Percentiles rank a stretch among this genome's conserved stretches.
These are phyloP conservation scores for Cyclopterus lumpus DNA, from an alignment of 2,797 vertebrate species.

Conservation along the genomic window DNA sequence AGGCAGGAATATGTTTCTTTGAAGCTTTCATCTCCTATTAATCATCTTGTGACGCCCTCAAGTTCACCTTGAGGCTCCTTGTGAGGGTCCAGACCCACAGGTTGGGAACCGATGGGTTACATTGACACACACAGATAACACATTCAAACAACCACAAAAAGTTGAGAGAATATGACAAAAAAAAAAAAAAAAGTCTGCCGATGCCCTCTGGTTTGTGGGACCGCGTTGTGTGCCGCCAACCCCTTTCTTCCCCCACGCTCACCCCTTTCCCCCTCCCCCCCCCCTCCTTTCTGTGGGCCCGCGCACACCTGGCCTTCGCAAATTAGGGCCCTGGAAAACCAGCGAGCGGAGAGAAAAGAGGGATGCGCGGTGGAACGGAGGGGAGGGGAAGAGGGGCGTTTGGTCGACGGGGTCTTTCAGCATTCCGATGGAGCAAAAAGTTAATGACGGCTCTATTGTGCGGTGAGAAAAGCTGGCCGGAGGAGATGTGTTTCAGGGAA, in stretches of 20 bases:
- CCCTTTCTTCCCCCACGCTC: conserved; percentile 22
- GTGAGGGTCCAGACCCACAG: neutral
- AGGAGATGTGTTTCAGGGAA: conserved; percentile 76
- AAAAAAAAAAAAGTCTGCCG: conserved; percentile 48
- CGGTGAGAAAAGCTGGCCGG: conserved; percentile 68
- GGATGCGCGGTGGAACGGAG: conserved; percentile 55
- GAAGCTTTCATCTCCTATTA: neutral
- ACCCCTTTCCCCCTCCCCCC: conserved; percentile 43
- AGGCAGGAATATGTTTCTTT: neutral
- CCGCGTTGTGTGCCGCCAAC: conserved; percentile 66
- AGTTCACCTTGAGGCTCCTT: conserved; percentile 4
- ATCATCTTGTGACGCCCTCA: neutral
- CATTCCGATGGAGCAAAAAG: conserved; percentile 87
- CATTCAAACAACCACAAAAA: conserved; percentile 9
- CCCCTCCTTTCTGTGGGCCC: conserved; percentile 57
- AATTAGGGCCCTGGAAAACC: conserved; percentile 81
- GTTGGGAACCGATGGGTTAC: neutral
- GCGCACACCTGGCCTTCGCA: conserved; percentile 83
- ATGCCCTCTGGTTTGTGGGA: conserved; percentile 58
- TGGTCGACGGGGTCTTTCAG: conserved; percentile 71
- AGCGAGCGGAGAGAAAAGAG: conserved; percentile 67
- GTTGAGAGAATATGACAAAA: conserved; percentile 5
- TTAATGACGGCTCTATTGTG: conserved; percentile 83
- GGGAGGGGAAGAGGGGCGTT: conserved; percentile 48
- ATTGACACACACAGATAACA: neutral